Base-by-base conservation (phyloP, 2,888 invertebrate genomes). In the Petrolisthes manimaculis region DNA sequence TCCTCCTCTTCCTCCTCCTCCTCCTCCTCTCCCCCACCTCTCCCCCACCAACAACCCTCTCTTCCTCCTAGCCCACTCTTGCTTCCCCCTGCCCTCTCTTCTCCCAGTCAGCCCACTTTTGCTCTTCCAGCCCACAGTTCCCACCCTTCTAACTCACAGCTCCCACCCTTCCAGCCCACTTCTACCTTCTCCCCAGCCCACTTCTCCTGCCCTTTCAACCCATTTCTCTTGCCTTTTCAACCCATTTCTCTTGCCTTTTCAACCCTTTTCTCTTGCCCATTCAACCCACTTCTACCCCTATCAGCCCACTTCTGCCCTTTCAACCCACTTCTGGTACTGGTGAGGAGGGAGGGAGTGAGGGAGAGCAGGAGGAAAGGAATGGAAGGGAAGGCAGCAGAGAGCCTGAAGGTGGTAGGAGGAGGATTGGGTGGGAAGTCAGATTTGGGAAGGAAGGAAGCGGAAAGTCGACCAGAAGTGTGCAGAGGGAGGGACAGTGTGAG, bases 241-340 rank as follows among this genome's bases (percentile, higher is more conserved):
- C 14, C 78, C 78, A 67, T 21, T 12, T 67, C 56, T 14, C 37
- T 61, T 24, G 9, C 55, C 37, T 78, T 51, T 37, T 79, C 21
- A 75, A 74, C 84, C 78, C 84, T 85, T 85, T n/a, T n/a, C n/a
- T n/a, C n/a, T n/a, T 14, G 67, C 67, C 14, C 67, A 67, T 14
- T 67, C 14, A 67, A 67, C 67, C 14, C 67, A 67, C 8, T 67
- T 67, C 67, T 12, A 12, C 67, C 67, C n/a, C n/a, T n/a, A n/a
- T n/a, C n/a, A n/a, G n/a, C n/a, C n/a, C n/a, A n/a, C n/a, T n/a
- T n/a, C n/a, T n/a, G n/a, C n/a, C n/a, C n/a, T n/a, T n/a, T n/a
- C n/a, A n/a, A n/a, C n/a, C n/a, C n/a, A n/a, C n/a, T n/a, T n/a
- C n/a, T n/a, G n/a, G n/a, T n/a, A n/a, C n/a, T n/a, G n/a, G n/a